Evolutionary conservation across 2,888 invertebrate species (phyloP).

Genomic region (Tenthredo mesomela): DNA sequence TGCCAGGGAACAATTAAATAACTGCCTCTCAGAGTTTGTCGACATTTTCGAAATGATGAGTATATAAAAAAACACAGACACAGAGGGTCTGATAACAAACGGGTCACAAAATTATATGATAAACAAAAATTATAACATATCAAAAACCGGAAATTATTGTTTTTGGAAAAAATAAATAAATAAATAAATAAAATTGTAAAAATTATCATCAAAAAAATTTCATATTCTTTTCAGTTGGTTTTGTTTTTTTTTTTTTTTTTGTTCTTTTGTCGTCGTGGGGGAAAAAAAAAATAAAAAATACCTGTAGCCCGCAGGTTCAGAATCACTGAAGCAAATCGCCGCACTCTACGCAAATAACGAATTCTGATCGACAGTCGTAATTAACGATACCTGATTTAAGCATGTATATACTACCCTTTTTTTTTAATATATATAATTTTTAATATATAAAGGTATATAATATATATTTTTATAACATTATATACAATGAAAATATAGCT

Average conservation of each 20-base stretch:
- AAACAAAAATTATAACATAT: neutral
- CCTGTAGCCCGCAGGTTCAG: slow-evolving; percentile 16
- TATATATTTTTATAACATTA: neutral
- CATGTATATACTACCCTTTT: neutral
- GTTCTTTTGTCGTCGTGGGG: slow-evolving; percentile 3
- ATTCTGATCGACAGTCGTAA: slow-evolving; percentile 42
- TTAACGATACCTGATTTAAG: slow-evolving; percentile 27
- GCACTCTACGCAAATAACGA: slow-evolving; percentile 15
- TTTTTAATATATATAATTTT: too few species aligned
- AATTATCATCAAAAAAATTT: neutral
- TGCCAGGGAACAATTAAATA: slow-evolving; percentile 32
- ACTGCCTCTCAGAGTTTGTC: slow-evolving; percentile 27
- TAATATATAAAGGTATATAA: neutral
- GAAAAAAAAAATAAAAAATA: neutral
- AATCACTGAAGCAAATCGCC: slow-evolving; percentile 24
- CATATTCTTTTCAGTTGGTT: neutral
- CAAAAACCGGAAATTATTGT: too few species aligned
- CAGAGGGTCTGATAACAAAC: neutral
- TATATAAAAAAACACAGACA: neutral
- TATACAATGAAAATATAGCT: neutral
- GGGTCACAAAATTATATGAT: neutral
- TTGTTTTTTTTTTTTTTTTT: neutral
- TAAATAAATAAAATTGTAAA: neutral
- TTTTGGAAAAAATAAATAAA: too few species aligned
- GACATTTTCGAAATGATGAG: slow-evolving; percentile 39